Evolutionary conservation across 2,113 vertebrate genomes (phyloP), one percentile per base, ranked within the genome.

Genomic region (Aspiorhynchus laticeps): DNA sequence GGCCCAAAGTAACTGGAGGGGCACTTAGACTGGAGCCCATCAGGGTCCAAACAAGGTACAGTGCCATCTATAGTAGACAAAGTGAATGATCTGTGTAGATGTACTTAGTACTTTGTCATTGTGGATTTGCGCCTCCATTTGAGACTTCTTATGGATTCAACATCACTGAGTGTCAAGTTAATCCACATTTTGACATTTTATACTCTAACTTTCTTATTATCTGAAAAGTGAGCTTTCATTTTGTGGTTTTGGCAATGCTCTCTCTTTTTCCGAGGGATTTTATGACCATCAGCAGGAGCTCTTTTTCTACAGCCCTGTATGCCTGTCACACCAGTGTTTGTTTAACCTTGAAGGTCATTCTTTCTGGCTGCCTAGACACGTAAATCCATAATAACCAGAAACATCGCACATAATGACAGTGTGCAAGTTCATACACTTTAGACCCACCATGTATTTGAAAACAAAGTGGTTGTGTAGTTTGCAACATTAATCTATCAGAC

Each of bases 41-140:
- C 38, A 93, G 73, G 41, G 78, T 21, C 69, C 85, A 81, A 75
- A 91, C 43, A 9, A 85, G 67, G 26, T 86, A 79, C 76, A 90
- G 33, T 46, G 53, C 69, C 91, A 91, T 90, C 86, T 89, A 86
- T 38, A 84, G 78, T 76, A 53, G 24, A 80, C 8, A 87, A 33
- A 24, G 46, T 36, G 6, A 71, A 80, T 65, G 21, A 46, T n/a
- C 74, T 80, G 17, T 14, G 6, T 24, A 28, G 12, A 73, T 15
- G 56, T n/a, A 24, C 56, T 24, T 59, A 21, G 74, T 48, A 26
- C 41, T 46, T 46, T 7, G 17, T 71, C 8, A 33, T 31, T 67
- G 59, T 61, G 59, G 24, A 26, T 67, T 38, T 73, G 3, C 2
- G 9, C 7, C 4, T 24, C 3, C 9, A 73, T n/a, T 14, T 1